Conservation (phyloP, 1,140 invertebrate species). For the Tribolium madens region DNA sequence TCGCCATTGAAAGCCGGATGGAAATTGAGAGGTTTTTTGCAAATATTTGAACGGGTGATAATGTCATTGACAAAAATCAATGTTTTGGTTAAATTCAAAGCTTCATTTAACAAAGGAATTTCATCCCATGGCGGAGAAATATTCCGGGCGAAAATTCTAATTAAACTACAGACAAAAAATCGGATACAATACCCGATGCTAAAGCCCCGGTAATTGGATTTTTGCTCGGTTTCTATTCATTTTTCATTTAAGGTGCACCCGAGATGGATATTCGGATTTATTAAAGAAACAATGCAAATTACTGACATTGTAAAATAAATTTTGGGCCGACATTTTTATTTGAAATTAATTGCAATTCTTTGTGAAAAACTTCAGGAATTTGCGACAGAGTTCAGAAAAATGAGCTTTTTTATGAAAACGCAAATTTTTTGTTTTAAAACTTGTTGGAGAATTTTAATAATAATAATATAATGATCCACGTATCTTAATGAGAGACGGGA, state of each 20-base stretch:
- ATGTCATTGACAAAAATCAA: slow-evolving; percentile 16
- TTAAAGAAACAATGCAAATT: not conserved
- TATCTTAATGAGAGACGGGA: no score
- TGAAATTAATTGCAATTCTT: not conserved
- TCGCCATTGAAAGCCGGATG: not conserved
- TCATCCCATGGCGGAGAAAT: not conserved
- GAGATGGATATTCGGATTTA: not conserved
- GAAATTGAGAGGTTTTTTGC: not conserved
- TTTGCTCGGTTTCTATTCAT: slow-evolving; percentile 9
- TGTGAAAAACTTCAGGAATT: not conserved
- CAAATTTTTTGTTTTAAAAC: no score
- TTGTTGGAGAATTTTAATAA: no score
- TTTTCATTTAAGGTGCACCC: slow-evolving; percentile 19
- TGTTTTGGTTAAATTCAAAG: slow-evolving; percentile 1
- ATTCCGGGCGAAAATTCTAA: slow-evolving; percentile 26
- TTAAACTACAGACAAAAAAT: slow-evolving; percentile 30
- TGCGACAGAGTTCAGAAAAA: no score
- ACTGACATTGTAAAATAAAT: not conserved
- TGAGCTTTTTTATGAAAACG: no score
- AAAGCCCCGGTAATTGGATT: slow-evolving; percentile 27
- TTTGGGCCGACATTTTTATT: not conserved
- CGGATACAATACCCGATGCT: slow-evolving; percentile 4
- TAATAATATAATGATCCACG: no score
- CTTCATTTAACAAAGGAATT: slow-evolving; percentile 25
- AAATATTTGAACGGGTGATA: slow-evolving; percentile 16